These are phyloP conservation scores for Brachyrhaphis roseni DNA, from an alignment of 2,797 vertebrate species.

Conservation along the genomic window DNA sequence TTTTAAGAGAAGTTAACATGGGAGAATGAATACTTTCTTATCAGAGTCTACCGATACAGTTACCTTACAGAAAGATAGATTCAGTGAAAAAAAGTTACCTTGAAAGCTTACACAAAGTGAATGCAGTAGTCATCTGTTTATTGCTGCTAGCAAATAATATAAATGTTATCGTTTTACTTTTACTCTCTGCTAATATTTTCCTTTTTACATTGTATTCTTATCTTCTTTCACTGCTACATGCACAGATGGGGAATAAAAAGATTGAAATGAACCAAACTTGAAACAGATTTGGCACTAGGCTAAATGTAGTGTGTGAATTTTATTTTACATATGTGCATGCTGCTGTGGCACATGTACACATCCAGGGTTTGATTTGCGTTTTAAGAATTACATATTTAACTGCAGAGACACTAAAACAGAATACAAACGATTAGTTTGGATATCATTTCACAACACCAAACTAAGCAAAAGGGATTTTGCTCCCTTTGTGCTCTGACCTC, in stretches of 20 bases:
- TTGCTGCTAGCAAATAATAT: constrained; percentile 17
- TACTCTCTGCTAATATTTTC: constrained; percentile 11
- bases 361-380: neutral
- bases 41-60: constrained; percentile 23
- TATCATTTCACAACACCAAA: constrained; percentile 38
- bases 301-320: constrained; percentile 25
- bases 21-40: constrained; percentile 22
- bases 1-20: constrained; percentile 2
- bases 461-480: constrained; percentile 53
- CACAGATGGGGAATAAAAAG: neutral
- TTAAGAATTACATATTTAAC: constrained; percentile 23
- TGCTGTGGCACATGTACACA: neutral
- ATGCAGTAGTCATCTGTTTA: constrained; percentile 20
- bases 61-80: constrained; percentile 19
- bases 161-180: constrained; percentile 18
- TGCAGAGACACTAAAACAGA: constrained; percentile 7
- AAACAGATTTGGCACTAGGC: constrained; percentile 17
- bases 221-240: neutral
- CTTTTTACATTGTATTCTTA: constrained; percentile 2
- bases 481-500: constrained; percentile 70
- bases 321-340: constrained; percentile 4
- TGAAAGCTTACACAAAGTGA: constrained; percentile 22
- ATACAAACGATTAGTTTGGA: constrained; percentile 19
- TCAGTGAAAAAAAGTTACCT: constrained; percentile 10
- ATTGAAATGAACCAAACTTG: constrained; percentile 61